These are phyloP conservation scores for Nowickia ferox DNA, from an alignment of 2,888 invertebrate genomes.

Conservation along the genomic window DNA sequence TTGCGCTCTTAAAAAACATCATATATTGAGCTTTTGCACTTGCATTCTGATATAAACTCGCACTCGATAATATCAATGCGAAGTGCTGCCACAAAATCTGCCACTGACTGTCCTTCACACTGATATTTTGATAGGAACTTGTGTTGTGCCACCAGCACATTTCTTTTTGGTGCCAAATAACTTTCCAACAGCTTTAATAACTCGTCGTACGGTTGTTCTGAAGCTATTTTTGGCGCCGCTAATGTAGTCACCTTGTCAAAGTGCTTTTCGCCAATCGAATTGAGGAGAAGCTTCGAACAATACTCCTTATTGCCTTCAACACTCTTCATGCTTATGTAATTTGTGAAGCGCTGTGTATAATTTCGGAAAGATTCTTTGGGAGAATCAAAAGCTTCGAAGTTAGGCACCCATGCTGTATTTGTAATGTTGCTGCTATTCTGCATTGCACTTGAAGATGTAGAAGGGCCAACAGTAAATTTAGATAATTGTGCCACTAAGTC, in stretches of 20 bases:
- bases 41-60: slow-evolving; percentile 36
- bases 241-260: not conserved
- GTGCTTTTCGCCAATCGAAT: not conserved
- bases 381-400: no score
- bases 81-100: slow-evolving; percentile 38
- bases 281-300: slow-evolving; percentile 15
- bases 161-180: slow-evolving; percentile 48
- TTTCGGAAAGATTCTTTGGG: no score
- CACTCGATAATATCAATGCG: slow-evolving; percentile 45
- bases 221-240: slow-evolving; percentile 13
- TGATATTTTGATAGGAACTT: slow-evolving; percentile 53
- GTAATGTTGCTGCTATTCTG: no score
- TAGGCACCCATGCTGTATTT: no score
- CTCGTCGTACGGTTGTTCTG: slow-evolving; percentile 42
- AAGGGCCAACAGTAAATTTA: slow-evolving; percentile 1
- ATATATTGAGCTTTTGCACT: slow-evolving; percentile 6
- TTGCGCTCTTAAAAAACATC: slow-evolving; percentile 44
- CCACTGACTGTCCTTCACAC: slow-evolving; percentile 23
- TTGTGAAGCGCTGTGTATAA: no score
- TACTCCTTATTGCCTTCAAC: not conserved
- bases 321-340: no score
- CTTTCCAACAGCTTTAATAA: slow-evolving; percentile 37
- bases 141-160: slow-evolving; percentile 58
- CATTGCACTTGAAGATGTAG: no score
- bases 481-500: slow-evolving; percentile 27